These are phyloP conservation scores for Lophochroa leadbeateri DNA, from an alignment of 2,113 vertebrate genomes.

Conservation along the genomic window DNA sequence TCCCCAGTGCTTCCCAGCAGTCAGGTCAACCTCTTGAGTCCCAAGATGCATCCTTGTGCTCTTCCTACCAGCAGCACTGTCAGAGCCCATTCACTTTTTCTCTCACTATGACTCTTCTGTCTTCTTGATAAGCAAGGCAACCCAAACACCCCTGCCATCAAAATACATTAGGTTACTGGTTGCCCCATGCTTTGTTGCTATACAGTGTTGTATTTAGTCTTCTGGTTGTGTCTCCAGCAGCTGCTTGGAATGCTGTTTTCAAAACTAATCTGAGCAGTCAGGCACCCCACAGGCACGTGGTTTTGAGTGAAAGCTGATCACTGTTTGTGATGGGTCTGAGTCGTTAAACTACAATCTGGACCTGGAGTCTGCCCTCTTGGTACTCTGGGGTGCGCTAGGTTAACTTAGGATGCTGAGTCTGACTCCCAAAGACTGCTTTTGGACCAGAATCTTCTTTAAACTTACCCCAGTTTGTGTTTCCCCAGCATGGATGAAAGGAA, in stretches of 20 bases:
- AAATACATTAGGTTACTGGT: neutral
- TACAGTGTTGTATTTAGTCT: neutral
- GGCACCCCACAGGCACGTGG: neutral
- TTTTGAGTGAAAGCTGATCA: constrained; percentile 15
- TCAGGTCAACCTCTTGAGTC: neutral
- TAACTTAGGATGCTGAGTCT: neutral
- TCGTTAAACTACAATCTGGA: neutral
- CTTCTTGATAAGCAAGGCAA: neutral
- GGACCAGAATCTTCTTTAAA: neutral
- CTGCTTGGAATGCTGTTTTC: constrained; percentile 4
- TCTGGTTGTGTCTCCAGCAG: neutral
- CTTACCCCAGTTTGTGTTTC: neutral
- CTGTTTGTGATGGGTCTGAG: neutral
- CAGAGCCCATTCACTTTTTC: neutral
- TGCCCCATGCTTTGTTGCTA: neutral
- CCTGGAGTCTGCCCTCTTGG: neutral
- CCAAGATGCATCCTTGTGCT: neutral
- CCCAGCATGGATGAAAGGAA: neutral
- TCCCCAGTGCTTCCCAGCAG: neutral
- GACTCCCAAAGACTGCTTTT: neutral
- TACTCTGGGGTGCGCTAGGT: neutral
- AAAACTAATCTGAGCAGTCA: neutral
- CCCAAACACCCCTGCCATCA: fast-evolving
- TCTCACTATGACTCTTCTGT: neutral
- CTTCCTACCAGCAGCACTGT: neutral